phyloP scores from a whole-genome alignment of 1,140 invertebrate genomes.

The Leptonema lineaticorne region DNA sequence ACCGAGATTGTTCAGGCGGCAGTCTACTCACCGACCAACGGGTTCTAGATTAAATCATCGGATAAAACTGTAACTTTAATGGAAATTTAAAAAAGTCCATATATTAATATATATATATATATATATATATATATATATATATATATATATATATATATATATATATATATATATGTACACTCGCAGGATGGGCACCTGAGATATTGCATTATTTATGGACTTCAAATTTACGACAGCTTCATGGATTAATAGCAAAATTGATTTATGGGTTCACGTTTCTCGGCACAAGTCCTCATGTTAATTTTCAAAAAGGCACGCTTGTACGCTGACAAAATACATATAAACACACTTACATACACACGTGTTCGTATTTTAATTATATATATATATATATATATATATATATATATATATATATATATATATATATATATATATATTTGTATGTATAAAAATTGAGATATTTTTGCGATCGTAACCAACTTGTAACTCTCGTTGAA shows the following conservation, averaged over 20 bases:
- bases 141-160: no score
- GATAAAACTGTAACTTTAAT: slow-evolving; percentile 34
- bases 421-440: background rate
- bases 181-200: slow-evolving; percentile 19
- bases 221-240: slow-evolving; percentile 26
- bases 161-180: no score
- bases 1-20: background rate
- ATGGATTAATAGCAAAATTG: slow-evolving; percentile 30
- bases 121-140: no score
- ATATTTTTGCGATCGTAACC: no score
- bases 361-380: background rate
- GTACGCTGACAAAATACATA: background rate
- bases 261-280: slow-evolving; percentile 24
- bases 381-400: background rate
- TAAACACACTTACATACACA: background rate
- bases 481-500: no score
- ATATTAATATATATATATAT: slow-evolving; percentile 26
- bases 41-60: slow-evolving; percentile 24
- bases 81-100: slow-evolving; percentile 33
- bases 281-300: background rate
- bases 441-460: no score
- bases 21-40: slow-evolving; percentile 12
- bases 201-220: slow-evolving; percentile 27
- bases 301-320: background rate
- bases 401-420: background rate